A percentile compares a stretch with the other conserved stretches of the same genome.
Conservation (phyloP, 2,888 invertebrate genomes). For the Charanyca ferruginea region DNA sequence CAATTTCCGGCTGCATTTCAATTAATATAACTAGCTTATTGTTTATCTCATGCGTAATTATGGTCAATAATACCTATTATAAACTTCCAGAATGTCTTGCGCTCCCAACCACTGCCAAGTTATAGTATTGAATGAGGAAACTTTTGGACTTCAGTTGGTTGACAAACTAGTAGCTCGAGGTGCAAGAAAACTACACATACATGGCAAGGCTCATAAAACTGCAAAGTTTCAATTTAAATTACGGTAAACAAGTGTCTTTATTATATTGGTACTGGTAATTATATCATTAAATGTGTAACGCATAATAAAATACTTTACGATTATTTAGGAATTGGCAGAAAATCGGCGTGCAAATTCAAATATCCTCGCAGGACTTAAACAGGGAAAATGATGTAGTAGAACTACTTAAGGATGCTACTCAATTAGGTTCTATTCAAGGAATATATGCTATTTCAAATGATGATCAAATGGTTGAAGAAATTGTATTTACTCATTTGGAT, state of each 20-base stretch:
- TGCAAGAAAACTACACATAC: slow-evolving; percentile 69
- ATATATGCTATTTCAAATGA: slow-evolving; percentile 61
- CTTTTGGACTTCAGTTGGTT: slow-evolving; percentile 68
- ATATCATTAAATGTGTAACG: not conserved
- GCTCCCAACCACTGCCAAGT: slow-evolving; percentile 51
- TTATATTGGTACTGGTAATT: not conserved
- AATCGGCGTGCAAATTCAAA: slow-evolving; percentile 56
- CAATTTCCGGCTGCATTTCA: too few species aligned
- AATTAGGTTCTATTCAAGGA: slow-evolving; percentile 65
- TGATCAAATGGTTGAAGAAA: slow-evolving; percentile 41
- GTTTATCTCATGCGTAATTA: too few species aligned
- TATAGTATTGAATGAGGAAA: slow-evolving; percentile 68
- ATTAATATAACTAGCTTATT: too few species aligned
- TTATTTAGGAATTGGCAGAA: slow-evolving; percentile 64
- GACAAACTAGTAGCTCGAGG: slow-evolving; percentile 73
- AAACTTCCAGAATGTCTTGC: slow-evolving; percentile 58
- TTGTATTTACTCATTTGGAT: slow-evolving; percentile 64
- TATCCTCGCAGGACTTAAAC: slow-evolving; percentile 41
- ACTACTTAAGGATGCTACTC: slow-evolving; percentile 57
- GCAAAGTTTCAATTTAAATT: slow-evolving; percentile 61
- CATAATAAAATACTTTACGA: not conserved
- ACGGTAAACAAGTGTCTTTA: slow-evolving; percentile 56
- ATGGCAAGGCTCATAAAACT: slow-evolving; percentile 39
- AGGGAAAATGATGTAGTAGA: slow-evolving; percentile 35
- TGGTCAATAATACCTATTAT: too few species aligned